Conservation (phyloP, 2,113 vertebrate genomes). For the Scomber colias region DNA sequence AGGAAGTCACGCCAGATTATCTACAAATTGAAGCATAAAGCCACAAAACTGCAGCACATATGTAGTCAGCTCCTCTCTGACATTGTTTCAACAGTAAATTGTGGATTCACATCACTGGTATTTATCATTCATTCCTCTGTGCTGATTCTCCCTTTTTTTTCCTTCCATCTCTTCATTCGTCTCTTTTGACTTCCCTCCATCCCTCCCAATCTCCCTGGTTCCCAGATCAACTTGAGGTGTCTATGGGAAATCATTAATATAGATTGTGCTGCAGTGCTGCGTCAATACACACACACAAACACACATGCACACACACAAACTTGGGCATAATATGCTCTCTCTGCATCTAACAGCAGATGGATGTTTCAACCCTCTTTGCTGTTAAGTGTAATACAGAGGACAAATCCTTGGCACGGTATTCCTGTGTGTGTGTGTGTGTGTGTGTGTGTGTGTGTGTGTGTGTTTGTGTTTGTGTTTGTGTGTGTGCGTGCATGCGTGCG, state of each 20-base stretch:
- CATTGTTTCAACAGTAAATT: not conserved
- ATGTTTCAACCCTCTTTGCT: constrained; percentile 11
- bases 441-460: not conserved
- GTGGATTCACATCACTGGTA: not conserved
- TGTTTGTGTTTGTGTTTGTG: not conserved
- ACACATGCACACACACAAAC: constrained; percentile 38
- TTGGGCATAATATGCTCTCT: constrained; percentile 22
- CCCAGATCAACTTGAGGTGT: constrained; percentile 76
- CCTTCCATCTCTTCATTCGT: constrained; percentile 13
- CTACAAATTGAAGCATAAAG: not conserved
- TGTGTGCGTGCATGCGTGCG: not conserved
- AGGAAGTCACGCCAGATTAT: not conserved
- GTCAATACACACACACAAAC: constrained; percentile 54
- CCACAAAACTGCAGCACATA: not conserved
- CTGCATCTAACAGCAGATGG: constrained; percentile 25
- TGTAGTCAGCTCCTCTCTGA: too few relatives aligned
- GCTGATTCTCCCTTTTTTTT: constrained; percentile 5
- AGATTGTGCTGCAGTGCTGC: constrained; percentile 74
- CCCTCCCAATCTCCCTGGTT: constrained; percentile 52
- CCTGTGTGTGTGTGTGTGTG: constrained; percentile 1
- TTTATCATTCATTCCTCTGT: not conserved
- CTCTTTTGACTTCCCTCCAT: constrained; percentile 36
- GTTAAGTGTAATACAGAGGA: constrained; percentile 46
- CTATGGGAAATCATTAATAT: constrained; percentile 80
- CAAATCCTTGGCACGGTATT: constrained; percentile 40